phyloP scores from a whole-genome alignment of 2,888 invertebrate species.

The Frankliniella fusca region DNA sequence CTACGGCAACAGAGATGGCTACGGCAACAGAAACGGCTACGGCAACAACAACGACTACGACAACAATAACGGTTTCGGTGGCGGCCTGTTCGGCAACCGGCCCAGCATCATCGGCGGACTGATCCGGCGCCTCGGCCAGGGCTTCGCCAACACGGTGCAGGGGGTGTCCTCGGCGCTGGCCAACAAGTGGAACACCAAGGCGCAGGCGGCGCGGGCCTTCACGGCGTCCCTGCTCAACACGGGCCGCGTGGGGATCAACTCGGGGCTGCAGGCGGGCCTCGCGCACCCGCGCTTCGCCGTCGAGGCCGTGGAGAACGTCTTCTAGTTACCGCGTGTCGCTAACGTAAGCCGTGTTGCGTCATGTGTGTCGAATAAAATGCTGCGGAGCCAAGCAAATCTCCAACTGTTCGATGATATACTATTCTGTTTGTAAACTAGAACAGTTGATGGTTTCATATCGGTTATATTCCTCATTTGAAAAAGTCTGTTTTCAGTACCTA shows the following conservation, averaged over 20 bases:
- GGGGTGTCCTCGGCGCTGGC: neutral
- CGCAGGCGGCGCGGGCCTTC: neutral
- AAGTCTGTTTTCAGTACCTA: no score
- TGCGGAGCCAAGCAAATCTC: no score
- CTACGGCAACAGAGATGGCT: neutral
- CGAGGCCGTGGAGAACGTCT: constrained; percentile 7
- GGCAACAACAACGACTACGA: neutral
- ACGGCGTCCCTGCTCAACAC: neutral
- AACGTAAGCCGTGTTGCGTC: no score
- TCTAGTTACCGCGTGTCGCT: neutral
- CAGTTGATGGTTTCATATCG: no score
- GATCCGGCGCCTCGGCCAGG: neutral
- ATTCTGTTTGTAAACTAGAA: no score
- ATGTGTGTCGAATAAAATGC: no score
- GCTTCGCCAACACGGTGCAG: constrained; percentile 1
- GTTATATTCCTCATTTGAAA: no score
- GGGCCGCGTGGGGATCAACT: neutral
- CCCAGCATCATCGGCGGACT: constrained; percentile 18
- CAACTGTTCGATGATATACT: no score
- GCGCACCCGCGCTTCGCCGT: constrained; percentile 12
- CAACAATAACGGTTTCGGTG: neutral
- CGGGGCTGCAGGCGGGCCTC: neutral
- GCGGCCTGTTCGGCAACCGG: constrained; percentile 3
- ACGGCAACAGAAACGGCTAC: neutral
- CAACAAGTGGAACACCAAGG: constrained; percentile 7